Conservation (phyloP, 2,113 vertebrate species). For the Prionailurus bengalensis region DNA sequence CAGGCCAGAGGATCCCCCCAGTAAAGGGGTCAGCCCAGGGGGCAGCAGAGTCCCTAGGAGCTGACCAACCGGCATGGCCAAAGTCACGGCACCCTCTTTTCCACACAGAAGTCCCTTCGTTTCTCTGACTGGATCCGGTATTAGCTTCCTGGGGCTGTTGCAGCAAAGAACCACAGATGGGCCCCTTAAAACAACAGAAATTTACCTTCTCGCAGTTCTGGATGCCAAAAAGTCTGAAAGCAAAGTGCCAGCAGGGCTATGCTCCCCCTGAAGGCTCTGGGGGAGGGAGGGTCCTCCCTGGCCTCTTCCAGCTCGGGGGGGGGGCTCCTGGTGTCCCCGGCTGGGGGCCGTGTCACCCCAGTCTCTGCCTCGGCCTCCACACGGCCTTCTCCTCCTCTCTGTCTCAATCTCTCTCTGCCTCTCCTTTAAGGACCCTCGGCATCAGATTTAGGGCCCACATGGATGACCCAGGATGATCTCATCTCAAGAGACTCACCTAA, state of each 20-base stretch:
- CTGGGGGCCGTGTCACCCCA: not conserved
- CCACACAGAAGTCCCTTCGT: not conserved
- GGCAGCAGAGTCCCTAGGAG: not conserved
- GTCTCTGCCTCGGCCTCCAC: not conserved
- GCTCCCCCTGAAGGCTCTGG: not conserved
- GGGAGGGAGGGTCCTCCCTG: not conserved
- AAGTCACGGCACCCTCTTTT: not conserved
- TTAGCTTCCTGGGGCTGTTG: not conserved
- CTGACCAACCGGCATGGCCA: not conserved
- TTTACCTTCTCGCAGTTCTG: not conserved
- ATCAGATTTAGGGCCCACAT: not conserved
- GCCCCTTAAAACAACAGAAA: not conserved
- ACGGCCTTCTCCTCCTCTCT: not conserved
- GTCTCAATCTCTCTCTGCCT: not conserved
- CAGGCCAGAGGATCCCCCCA: not conserved
- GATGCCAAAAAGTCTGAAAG: not conserved
- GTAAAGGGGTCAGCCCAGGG: not conserved
- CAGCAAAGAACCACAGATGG: too few species aligned
- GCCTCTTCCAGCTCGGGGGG: not conserved
- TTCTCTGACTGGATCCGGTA: not conserved
- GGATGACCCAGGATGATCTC: not conserved
- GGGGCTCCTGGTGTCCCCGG: not conserved
- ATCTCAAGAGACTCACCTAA: not conserved
- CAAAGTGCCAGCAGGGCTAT: not conserved
- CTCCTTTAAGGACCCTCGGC: not conserved